phyloP scores from a whole-genome alignment of 2,113 vertebrate genomes.

The Rhizomys pruinosus region DNA sequence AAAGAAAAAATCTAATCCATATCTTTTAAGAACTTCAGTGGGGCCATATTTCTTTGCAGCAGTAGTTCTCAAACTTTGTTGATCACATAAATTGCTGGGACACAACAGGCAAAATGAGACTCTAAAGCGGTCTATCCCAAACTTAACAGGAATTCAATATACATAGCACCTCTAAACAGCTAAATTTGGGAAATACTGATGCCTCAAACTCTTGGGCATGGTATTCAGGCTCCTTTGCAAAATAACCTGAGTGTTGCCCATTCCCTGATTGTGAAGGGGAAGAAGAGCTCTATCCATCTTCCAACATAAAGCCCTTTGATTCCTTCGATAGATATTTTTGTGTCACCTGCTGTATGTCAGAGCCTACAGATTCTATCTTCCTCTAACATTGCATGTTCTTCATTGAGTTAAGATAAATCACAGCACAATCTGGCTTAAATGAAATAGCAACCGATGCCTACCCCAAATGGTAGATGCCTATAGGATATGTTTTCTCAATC shows the following conservation, averaged over 20 bases:
- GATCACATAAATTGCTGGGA: not conserved
- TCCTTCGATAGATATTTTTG: slow-evolving; percentile 7
- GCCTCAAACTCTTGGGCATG: not conserved
- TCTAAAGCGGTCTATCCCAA: not conserved
- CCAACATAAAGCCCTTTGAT: not conserved
- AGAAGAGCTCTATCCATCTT: not conserved
- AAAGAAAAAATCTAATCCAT: not conserved
- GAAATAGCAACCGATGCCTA: not conserved
- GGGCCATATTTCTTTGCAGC: not conserved
- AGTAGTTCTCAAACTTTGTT: not conserved
- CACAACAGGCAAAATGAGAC: slow-evolving; percentile 13
- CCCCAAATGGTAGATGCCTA: not conserved
- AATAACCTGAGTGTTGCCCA: not conserved
- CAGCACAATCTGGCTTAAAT: not conserved
- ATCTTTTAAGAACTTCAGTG: not conserved
- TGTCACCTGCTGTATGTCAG: not conserved
- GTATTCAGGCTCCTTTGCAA: not conserved
- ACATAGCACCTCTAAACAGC: not conserved
- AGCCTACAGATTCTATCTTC: not conserved
- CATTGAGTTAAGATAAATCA: slow-evolving; percentile 40
- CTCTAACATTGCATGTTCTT: not conserved
- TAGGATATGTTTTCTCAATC: not conserved
- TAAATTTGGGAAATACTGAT: not conserved
- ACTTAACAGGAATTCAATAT: not conserved
- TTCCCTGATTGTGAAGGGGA: not conserved